A percentile compares a stretch with the other conserved stretches of the same genome.
These are phyloP conservation scores for Phaethornis superciliosus DNA, from an alignment of 2,113 vertebrate species.

Conservation along the genomic window DNA sequence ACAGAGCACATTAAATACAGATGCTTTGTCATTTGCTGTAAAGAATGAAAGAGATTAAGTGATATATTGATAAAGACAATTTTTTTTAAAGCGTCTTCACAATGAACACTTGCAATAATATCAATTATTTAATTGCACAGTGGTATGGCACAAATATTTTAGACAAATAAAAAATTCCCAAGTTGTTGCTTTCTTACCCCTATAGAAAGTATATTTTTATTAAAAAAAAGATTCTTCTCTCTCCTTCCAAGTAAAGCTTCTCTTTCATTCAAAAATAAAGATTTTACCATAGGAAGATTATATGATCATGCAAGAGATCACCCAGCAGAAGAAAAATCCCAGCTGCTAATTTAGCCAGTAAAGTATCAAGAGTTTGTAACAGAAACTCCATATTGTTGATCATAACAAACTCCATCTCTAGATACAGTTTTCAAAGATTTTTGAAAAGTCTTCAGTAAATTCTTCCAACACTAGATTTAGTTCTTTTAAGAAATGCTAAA, in stretches of 20 bases:
- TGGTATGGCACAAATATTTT: background rate
- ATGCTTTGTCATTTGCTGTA: background rate
- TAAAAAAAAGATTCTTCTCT: background rate
- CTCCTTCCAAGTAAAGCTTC: background rate
- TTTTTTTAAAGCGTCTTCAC: background rate
- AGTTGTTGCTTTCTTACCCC: background rate
- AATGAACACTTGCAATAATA: background rate
- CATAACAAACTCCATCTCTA: background rate
- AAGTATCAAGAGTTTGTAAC: background rate
- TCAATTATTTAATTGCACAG: background rate
- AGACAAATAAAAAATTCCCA: background rate
- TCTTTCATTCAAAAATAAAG: background rate
- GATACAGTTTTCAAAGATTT: rapidly evolving
- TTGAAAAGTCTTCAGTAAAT: background rate
- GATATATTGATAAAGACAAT: background rate
- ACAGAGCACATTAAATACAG: background rate
- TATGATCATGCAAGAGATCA: background rate
- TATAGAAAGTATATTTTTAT: background rate
- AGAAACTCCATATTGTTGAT: background rate
- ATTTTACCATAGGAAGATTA: background rate
- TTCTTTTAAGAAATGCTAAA: background rate
- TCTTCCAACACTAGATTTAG: background rate
- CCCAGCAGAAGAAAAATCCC: background rate
- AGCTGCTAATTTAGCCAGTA: background rate
- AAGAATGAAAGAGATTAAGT: background rate